These are phyloP conservation scores for Coelopa frigida DNA, from an alignment of 1,140 invertebrate genomes.

Conservation along the genomic window DNA sequence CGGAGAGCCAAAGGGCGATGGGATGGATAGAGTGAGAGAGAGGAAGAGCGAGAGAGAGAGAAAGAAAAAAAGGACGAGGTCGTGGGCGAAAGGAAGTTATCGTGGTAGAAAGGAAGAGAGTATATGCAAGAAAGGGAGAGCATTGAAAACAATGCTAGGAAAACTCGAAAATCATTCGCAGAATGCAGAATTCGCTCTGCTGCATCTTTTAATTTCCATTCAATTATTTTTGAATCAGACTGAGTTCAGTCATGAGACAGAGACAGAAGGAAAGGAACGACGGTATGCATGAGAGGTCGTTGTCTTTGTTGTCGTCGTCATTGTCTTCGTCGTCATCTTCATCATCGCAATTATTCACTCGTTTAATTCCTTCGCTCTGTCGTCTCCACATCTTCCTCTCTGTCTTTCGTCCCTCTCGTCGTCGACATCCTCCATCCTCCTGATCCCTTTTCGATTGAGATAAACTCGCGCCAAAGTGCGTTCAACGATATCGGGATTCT, in stretches of 20 bases:
- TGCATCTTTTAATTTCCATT: slow-evolving; percentile 6
- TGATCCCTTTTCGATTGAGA: not conserved
- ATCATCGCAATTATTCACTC: slow-evolving; percentile 1
- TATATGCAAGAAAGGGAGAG: no score
- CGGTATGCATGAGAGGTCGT: not conserved
- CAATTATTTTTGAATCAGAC: no score
- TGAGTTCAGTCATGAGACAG: no score
- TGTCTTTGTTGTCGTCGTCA: not conserved
- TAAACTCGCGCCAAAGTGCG: slow-evolving; percentile 5
- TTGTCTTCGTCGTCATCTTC: slow-evolving; percentile 1
- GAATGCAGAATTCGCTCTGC: slow-evolving; percentile 4
- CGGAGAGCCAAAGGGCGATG: no score
- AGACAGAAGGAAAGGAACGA: no score
- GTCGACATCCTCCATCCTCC: not conserved
- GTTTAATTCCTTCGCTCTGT: not conserved
- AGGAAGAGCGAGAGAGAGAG: no score
- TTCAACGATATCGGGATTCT: not conserved
- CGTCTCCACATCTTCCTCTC: not conserved
- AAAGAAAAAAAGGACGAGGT: no score
- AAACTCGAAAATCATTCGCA: no score
- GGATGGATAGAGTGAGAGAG: no score
- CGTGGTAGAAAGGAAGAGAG: no score
- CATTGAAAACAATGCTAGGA: no score
- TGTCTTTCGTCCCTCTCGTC: not conserved
- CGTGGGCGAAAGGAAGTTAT: no score